Evolutionary conservation across 2,797 vertebrate species (phyloP).

Genomic region (Tangara arthus): DNA sequence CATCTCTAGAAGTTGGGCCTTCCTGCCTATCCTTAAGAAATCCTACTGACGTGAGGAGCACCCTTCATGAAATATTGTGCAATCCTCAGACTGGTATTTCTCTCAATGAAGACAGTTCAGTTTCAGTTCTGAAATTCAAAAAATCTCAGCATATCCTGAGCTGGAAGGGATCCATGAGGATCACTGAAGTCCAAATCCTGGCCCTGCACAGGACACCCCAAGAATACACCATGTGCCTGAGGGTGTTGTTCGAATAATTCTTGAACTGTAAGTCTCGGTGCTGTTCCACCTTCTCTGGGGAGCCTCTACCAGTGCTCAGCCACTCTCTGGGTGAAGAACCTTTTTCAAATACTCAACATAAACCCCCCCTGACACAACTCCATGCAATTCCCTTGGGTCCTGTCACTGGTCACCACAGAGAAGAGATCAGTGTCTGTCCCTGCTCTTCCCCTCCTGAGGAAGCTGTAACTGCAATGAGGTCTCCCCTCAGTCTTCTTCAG

Average conservation of each 20-base stretch:
- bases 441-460: background rate
- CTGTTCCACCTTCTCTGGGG: background rate
- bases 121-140: background rate
- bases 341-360: accelerated
- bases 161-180: background rate
- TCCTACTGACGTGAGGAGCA: background rate
- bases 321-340: background rate
- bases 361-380: background rate
- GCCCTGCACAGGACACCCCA: background rate
- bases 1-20: background rate
- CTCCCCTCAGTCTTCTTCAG: background rate
- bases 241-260: background rate
- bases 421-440: background rate
- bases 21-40: background rate
- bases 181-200: background rate
- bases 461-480: accelerated
- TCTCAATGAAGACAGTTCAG: background rate
- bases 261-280: background rate
- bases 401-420: background rate
- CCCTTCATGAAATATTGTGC: background rate
- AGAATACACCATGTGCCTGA: background rate
- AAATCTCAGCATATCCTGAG: background rate
- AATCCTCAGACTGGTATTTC: background rate
- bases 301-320: accelerated
- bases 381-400: accelerated